Evolutionary conservation across 1,140 invertebrate genomes (phyloP), one percentile per base, ranked within the genome.

Genomic region (Trinorchestia longiramus): DNA sequence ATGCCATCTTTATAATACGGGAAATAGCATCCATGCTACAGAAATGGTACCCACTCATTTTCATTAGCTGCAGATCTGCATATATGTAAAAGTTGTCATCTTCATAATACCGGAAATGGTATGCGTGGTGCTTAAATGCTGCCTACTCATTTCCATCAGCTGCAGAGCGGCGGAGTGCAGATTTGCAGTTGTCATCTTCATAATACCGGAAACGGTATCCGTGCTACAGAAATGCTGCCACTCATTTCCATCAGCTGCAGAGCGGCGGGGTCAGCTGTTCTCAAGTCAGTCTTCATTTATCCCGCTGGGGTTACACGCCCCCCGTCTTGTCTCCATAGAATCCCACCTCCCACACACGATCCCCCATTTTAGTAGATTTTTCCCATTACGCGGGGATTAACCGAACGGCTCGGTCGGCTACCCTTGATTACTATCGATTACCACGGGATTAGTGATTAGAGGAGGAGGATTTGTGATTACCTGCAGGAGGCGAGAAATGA

Each of bases 321-420:
- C 43, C 88, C 43, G 8, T 90, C 88, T 42, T 41, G 88, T 41
- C 23, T 36, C 88, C 3, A 42, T 90, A 15, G 4, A 42, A 90
- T 17, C 6, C 88, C 47, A 4, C 41, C 88, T 43, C 41, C 88
- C 88, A 8, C 4, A 42, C 88, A 42, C 88, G 88, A 41, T 53
- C 43, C 88, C 88, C 88, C 43, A 36, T 47, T 94, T 94, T 94
- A 94, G 44, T 44, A 94, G 44, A 94, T 94, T 94, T 94, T 94
- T 94, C 92, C 44, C 92, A 94, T 94, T 94, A 94, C 43, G 92
- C 43, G 44, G 40, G 92, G 92, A 94, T 94, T 47, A 94, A 94
- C 40, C 43, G 92, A 94, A 94, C 43, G 44, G 44, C 92, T 94
- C 92, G 92, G 43, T 42, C 88, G 62, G 88, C 88, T 91, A 91